Base-by-base conservation (phyloP, 2,888 invertebrate genomes). In the Epinotia demarniana region DNA sequence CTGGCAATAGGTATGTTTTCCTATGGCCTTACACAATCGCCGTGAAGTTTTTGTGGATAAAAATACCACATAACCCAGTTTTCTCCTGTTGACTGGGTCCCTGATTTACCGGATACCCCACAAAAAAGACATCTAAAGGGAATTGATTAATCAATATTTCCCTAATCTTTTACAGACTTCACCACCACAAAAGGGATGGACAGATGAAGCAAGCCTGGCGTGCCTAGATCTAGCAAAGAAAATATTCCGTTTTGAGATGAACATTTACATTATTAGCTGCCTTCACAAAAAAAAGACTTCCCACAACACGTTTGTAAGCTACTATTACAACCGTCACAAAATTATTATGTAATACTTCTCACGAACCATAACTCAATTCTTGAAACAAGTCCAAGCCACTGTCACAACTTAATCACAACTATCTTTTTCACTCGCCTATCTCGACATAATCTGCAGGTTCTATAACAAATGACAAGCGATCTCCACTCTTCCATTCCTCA, bases 391-490 rank as follows among this genome's bases (percentile, higher is more conserved):
- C 55, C 39, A 53, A 27, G 18, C 62, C 18, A 13, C 46, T 23
- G 23, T 66, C 66, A 66, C 33, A 66, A 53, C 23, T 49, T 23
- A 11, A 64, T 18, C 49, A 27, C 64, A 49, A 64, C 23, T 16
- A 23, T 1, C 16, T 64, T 64, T 49, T 64, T 23, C 19, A 43
- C 58, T 11, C n/a, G n/a, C 11, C 23, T 58, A 69, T 43, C 57
- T 58, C 19, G 58, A 69, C 58, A 33, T 19, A n/a, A 68, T 16
- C 12, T 49, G 16, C 49, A 49, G 13, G 13, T n/a, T 49, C 43
- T 43, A 8, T 0, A 19, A 23, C 4, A 55, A 13, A 55, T 55
- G 12, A 43, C n/a, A 33, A 57, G 46, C 49, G 12, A 53, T 70
- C 70, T 61, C 70, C 61, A 8, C 61, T 16, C 6, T 27, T 66